These are phyloP conservation scores for Hoplias malabaricus DNA, from an alignment of 2,113 vertebrate species.

Conservation along the genomic window DNA sequence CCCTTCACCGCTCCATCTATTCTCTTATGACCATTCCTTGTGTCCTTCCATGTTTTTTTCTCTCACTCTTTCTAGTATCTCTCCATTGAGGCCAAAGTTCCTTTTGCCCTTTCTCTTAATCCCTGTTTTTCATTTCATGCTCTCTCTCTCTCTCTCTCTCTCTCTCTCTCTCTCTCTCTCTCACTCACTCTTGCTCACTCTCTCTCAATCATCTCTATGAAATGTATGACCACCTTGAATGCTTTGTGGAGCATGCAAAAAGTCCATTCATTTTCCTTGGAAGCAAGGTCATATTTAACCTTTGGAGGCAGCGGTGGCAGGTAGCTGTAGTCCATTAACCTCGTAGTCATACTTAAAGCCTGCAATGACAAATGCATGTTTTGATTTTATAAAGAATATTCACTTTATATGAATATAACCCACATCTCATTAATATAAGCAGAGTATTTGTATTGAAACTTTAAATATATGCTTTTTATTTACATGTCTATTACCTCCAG, in stretches of 20 bases:
- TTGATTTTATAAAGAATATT: neutral
- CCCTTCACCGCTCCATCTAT: slow-evolving; percentile 4
- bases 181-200: neutral
- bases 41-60: slow-evolving; percentile 13
- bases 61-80: neutral
- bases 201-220: neutral
- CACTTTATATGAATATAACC: too few relatives aligned
- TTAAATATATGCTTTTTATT: neutral
- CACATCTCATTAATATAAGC: neutral
- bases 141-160: neutral
- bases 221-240: slow-evolving; percentile 20
- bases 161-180: neutral
- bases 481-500: too few relatives aligned
- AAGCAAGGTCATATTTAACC: neutral
- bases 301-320: neutral
- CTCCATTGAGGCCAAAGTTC: neutral
- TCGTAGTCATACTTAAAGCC: neutral
- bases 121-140: slow-evolving; percentile 14
- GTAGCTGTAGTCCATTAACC: neutral
- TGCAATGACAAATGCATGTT: neutral
- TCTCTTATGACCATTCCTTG: neutral
- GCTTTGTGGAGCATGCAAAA: neutral
- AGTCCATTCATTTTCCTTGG: slow-evolving; percentile 9
- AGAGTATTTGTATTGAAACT: neutral
- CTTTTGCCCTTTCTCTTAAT: slow-evolving; percentile 29